Base-by-base conservation (phyloP, 1,140 invertebrate genomes). In the Halotydeus destructor region DNA sequence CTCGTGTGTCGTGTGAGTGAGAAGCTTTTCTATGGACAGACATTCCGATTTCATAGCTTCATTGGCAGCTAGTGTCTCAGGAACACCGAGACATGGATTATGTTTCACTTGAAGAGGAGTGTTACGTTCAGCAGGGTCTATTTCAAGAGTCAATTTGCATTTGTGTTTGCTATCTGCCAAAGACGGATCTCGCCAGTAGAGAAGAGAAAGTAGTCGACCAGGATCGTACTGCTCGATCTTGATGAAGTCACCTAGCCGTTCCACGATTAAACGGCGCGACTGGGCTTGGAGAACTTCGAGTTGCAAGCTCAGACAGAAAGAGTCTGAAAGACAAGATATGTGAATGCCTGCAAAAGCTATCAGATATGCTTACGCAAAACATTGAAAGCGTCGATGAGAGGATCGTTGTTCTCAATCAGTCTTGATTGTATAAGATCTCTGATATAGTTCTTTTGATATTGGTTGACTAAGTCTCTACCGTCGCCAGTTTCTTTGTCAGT, bases 1-100 rank as follows among this genome's bases (percentile, higher is more conserved):
- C 22, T 93, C 76, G 58, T 94, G 88, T 53, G 96, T 88, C 0
- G 88, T 96, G 54, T 93, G 83, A n/a, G 93, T 84, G n/a, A 97
- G 63, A 33, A 96, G 63, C 33, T 82, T 74, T 63, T 94, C 86
- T 71, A 97, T 81, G 1, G 85, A 93, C 1, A 94, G 64, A 48
- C 82, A 72, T 59, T 89, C 83, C 24, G 79, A 82, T 47, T 58
- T 62, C 18, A 65, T 59, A 11, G 59, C 58, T 12, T 60, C 52
- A n/a, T 59, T 58, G 11, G 61, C 57, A 45, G 56, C 53, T 4
- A 53, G 41, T 36, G 54, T 55, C 50, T 70, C 70, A 48, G 74
- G 76, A 30, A 69, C 70, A 35, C 75, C 70, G 47, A 94, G 65
- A 3, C 79, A 75, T 2, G 88, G 88, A 25, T 79, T 69, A 60